Evolutionary conservation across 1,140 invertebrate genomes (phyloP), one percentile per base, ranked within the genome.

Genomic region (Danaus melanippus): DNA sequence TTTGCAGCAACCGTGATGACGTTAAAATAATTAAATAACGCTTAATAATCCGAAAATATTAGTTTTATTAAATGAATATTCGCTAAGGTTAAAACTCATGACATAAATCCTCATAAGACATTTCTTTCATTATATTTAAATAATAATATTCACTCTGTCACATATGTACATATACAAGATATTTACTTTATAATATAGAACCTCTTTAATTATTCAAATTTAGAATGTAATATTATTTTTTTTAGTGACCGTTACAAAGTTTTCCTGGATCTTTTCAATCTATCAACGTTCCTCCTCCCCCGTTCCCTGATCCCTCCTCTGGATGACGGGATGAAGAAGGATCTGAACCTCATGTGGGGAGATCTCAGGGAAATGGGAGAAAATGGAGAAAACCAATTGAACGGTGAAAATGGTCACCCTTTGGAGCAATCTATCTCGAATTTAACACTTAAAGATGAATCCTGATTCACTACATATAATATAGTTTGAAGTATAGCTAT

Each of bases 231-330:
- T 32, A 32, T 32, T 5, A 41, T 74, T 62, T 74, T 64, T 90
- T 90, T 5, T 87, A 98, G 97, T 83, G 98, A 99, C 84, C 94
- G 97, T 1, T 99, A 99, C 89, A 99, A 99, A 88, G 96, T 99
- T 5, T 99, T 99, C 79, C 85, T 99, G 66, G 98, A 99, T 80
- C 86, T 99, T 10, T 99, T 98, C 89, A 99, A 99, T 81, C 82
- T 99, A 42, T 98, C 97, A 0, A 98, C 97, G 0, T 99, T 97
- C 84, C 80, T 99, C 46, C 93, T 99, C 67, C 97, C 97, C 5
- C 90, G 97, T 7, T 89, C 92, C n/a, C 92, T 93, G 56, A 97
- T 99, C 62, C 97, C 98, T 0, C 93, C 93, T 0, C 87, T 99
- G 15, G 95, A 93, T 6, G 90, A 91, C 32, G 80, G 91, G 32